These are phyloP conservation scores for Dynastes grantii DNA, from an alignment of 2,888 invertebrate species.

Conservation along the genomic window DNA sequence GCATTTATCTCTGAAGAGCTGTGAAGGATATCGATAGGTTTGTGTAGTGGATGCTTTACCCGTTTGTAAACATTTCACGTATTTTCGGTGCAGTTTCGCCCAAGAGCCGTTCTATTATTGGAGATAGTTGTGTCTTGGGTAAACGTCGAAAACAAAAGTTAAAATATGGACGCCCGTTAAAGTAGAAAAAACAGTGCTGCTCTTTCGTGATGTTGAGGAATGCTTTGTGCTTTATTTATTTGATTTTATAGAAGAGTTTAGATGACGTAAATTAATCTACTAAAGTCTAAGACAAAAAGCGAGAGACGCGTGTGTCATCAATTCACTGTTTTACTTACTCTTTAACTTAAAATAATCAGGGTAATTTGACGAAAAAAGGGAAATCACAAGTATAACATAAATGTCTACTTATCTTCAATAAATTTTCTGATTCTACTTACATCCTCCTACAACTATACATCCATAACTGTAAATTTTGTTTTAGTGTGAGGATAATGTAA, in stretches of 20 bases:
- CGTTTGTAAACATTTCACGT: conserved; percentile 41
- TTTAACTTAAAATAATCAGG: too few relatives aligned
- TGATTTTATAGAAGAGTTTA: conserved; percentile 12
- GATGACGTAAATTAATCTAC: conserved; percentile 11
- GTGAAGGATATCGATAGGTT: conserved; percentile 39
- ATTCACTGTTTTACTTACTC: background rate
- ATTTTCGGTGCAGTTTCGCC: conserved; percentile 37
- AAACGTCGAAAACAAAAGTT: conserved; percentile 37
- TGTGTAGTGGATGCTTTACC: conserved; percentile 10
- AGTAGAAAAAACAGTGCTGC: conserved; percentile 28
- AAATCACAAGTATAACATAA: too few relatives aligned
- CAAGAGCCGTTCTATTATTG: conserved; percentile 42
- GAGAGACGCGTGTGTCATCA: background rate
- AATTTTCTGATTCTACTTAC: too few relatives aligned
- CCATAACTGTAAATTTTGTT: too few relatives aligned
- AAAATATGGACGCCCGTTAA: conserved; percentile 35
- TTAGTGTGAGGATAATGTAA: too few relatives aligned
- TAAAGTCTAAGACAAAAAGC: conserved; percentile 3
- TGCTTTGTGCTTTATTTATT: conserved; percentile 35
- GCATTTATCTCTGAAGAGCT: conserved; percentile 34
- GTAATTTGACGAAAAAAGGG: too few relatives aligned
- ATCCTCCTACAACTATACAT: too few relatives aligned
- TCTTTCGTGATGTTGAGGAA: conserved; percentile 21
- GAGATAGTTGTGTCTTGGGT: conserved; percentile 44
- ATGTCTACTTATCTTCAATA: too few relatives aligned